Evolutionary conservation across 2,888 invertebrate genomes (phyloP), one percentile per base, ranked within the genome.

Genomic region (Ditylenchus weischeri): DNA sequence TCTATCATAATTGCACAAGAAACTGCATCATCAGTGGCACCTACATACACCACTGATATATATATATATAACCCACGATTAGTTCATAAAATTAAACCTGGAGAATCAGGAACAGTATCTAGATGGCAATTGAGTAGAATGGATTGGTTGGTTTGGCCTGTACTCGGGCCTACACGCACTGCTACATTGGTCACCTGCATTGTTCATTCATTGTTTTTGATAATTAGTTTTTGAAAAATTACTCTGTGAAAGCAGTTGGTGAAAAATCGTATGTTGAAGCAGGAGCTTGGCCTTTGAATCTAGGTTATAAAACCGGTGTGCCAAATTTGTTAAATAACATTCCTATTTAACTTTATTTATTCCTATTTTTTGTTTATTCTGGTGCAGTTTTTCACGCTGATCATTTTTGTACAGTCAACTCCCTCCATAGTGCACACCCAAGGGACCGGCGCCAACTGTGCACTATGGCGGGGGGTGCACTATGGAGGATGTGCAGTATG

Each of bases 1-100:
- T 92, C 92, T 84, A 92, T 85, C 90, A 91, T 89, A 72, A 91
- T 89, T 47, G 90, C 90, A 86, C 92, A 92, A 65, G 90, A 90
- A 49, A 79, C 91, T 70, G 89, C 90, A 86, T 92, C 91, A 85
- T 93, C 92, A 79, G 91, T 91, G 11, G 90, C 92, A 77, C 92
- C 91, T 88, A 78, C 78, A 79, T 29, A 29, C 29, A 29, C 29
- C 5, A 29, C 2, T 29, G 2, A 4, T 29, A 29, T 29, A 29
- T 29, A 4, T 29, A 29, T 29, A 29, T 29, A 4, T 4, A 29
- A 29, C 5, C 3, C 29, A 43, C 8, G 3, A 15, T 15, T 15
- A 6, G 13, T 43, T 43, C 3, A 43, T 6, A 43, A 13, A 13
- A 43, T 1, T 43, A 43, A 15, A 43, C 92, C 91, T 88, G 78